These are phyloP conservation scores for Caenorhabditis doughertyi DNA, from an alignment of 2,888 invertebrate species.

Conservation along the genomic window DNA sequence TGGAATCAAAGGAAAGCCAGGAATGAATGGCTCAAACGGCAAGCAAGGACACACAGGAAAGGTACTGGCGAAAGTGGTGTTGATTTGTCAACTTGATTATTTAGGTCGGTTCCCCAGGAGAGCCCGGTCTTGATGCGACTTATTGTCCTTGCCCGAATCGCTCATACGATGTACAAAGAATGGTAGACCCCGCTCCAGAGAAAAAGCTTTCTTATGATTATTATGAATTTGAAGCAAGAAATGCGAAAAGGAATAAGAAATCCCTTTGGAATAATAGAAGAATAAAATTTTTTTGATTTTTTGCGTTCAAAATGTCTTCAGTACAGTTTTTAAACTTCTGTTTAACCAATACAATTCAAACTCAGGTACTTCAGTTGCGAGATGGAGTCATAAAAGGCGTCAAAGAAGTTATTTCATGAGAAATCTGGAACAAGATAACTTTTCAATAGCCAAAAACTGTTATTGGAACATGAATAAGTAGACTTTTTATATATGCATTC, in stretches of 20 bases:
- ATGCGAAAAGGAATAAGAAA: slow-evolving; percentile 25
- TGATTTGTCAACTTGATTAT: background rate
- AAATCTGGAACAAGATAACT: no score
- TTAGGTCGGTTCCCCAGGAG: slow-evolving; percentile 32
- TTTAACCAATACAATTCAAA: no score
- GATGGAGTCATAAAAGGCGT: no score
- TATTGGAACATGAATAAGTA: no score
- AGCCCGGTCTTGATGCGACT: slow-evolving; percentile 49
- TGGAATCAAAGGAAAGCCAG: slow-evolving; percentile 38
- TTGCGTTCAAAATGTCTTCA: background rate
- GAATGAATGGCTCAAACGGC: slow-evolving; percentile 24
- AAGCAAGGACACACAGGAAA: slow-evolving; percentile 17
- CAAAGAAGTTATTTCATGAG: no score
- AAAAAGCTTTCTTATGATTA: slow-evolving; percentile 45
- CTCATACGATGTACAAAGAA: slow-evolving; percentile 38
- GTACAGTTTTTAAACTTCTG: no score
- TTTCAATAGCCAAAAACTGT: no score
- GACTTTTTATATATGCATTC: no score
- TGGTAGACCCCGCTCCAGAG: slow-evolving; percentile 30
- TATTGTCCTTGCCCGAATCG: slow-evolving; percentile 54
- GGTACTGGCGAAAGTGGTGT: background rate
- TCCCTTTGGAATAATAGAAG: slow-evolving; percentile 5
- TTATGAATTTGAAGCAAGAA: slow-evolving; percentile 39
- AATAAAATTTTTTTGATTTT: background rate
- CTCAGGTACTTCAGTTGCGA: no score